Evolutionary conservation across 2,888 invertebrate genomes (phyloP).

Genomic region (Sesia bembeciformis): DNA sequence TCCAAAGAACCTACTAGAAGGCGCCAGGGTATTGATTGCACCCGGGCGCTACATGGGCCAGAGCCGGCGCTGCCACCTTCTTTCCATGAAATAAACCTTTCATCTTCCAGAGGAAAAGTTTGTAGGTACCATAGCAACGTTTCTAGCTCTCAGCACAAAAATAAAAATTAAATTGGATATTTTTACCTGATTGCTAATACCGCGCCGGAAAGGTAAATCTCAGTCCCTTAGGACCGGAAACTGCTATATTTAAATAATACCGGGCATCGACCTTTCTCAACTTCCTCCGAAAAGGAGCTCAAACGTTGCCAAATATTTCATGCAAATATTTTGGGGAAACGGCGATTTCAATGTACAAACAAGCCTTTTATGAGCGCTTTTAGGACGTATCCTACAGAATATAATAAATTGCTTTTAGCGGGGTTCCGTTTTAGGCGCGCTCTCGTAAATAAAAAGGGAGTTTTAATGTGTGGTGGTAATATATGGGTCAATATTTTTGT

Average conservation of each 20-base stretch:
- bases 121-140: no score
- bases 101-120: no score
- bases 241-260: constrained; percentile 14
- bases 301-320: constrained; percentile 11
- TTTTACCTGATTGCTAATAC: neutral
- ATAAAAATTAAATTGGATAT: no score
- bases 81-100: no score
- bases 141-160: no score
- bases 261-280: constrained; percentile 14
- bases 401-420: constrained; percentile 2
- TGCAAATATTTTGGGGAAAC: constrained; percentile 16
- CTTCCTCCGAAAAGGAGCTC: constrained; percentile 7
- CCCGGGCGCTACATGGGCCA: no score
- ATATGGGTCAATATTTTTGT: no score
- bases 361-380: constrained; percentile 9
- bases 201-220: constrained; percentile 21
- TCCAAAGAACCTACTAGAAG: no score
- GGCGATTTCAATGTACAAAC: constrained; percentile 9
- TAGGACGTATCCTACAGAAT: constrained; percentile 5
- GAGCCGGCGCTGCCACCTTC: no score
- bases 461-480: no score
- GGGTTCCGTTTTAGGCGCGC: neutral
- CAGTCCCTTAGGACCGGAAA: constrained; percentile 10
- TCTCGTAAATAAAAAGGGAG: neutral
- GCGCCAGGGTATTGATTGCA: no score